These are phyloP conservation scores for Hucho hucho DNA, from an alignment of 2,113 vertebrate genomes.

Conservation along the genomic window DNA sequence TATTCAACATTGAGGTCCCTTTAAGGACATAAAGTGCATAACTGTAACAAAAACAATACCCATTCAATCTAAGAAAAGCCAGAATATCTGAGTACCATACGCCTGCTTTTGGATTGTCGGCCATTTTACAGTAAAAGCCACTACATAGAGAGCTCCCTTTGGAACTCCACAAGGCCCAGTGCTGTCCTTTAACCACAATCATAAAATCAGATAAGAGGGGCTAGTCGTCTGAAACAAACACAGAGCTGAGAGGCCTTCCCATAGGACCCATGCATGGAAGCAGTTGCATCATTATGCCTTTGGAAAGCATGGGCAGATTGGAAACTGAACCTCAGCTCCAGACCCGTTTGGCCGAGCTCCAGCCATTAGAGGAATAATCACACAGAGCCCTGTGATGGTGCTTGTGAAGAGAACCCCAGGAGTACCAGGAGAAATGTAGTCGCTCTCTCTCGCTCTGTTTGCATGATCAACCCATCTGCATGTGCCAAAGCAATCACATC, in stretches of 20 bases:
- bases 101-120: neutral
- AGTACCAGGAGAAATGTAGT: neutral
- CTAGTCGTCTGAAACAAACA: conserved; percentile 59
- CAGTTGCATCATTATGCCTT: conserved; percentile 57
- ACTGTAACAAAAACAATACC: neutral
- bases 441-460: neutral
- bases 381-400: conserved; percentile 37
- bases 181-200: conserved; percentile 52
- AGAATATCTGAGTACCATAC: conserved; percentile 12
- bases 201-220: conserved; percentile 59
- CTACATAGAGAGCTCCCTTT: conserved; percentile 23
- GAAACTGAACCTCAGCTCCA: conserved; percentile 40
- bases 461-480: too few species aligned
- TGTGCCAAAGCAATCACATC: too few species aligned
- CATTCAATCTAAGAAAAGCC: neutral
- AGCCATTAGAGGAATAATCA: conserved; percentile 38
- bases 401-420: conserved; percentile 35
- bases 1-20: neutral
- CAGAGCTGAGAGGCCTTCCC: conserved; percentile 48
- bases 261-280: conserved; percentile 50
- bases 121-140: conserved; percentile 21
- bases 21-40: neutral
- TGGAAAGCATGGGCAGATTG: conserved; percentile 30
- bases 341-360: neutral
- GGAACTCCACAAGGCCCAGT: neutral